These are phyloP conservation scores for Hormaphis cornu DNA, from an alignment of 1,140 invertebrate species.

Conservation along the genomic window DNA sequence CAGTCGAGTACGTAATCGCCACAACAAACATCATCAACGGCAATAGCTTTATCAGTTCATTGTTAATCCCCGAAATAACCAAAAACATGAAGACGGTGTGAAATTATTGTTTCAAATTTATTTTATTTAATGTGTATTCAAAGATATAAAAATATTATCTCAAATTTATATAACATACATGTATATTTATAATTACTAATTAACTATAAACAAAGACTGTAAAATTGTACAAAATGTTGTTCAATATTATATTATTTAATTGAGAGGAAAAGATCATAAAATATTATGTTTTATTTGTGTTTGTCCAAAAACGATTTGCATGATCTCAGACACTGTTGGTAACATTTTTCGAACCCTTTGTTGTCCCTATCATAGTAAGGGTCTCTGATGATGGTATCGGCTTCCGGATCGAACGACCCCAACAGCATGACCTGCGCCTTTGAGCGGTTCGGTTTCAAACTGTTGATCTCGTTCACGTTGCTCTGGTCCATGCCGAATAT, in stretches of 20 bases:
- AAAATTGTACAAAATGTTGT: neutral
- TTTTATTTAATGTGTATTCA: neutral
- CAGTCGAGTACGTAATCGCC: constrained; percentile 83
- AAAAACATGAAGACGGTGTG: neutral
- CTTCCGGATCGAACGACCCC: constrained; percentile 70
- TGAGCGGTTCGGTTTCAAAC: constrained; percentile 48
- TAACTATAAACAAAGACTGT: neutral
- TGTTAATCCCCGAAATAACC: constrained; percentile 50
- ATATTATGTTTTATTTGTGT: neutral
- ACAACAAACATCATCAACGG: constrained; percentile 92
- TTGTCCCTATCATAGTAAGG: constrained; percentile 68
- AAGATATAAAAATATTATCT: neutral
- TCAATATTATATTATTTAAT: too few relatives aligned
- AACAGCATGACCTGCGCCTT: constrained; percentile 62
- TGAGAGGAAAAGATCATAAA: too few relatives aligned
- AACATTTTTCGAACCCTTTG: constrained; percentile 61
- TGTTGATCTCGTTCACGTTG: constrained; percentile 62
- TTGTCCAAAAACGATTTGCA: constrained; percentile 55
- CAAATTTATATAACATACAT: neutral
- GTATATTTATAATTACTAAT: neutral
- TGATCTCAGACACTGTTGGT: constrained; percentile 57
- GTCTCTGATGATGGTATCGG: constrained; percentile 70
- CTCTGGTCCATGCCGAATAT: constrained; percentile 86
- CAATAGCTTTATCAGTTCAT: constrained; percentile 66
- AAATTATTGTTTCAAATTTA: neutral